Conservation (phyloP, 1,140 invertebrate species). For the Lepidurus couesii region DNA sequence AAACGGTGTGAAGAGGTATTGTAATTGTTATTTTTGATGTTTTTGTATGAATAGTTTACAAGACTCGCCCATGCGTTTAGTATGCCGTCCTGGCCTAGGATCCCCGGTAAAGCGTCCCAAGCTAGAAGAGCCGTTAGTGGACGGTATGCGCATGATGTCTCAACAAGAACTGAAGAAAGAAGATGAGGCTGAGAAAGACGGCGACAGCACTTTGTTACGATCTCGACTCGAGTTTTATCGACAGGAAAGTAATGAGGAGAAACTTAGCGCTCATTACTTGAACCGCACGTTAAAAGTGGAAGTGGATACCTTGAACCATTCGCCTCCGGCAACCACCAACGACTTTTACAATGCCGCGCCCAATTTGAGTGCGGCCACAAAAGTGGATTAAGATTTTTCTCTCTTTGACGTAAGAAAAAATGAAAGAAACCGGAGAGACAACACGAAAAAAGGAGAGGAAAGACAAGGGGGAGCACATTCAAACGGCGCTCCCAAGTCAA, state of each 20-base stretch:
- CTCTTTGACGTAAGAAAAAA: neutral
- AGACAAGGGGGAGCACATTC: too few relatives aligned
- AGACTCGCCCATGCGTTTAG: constrained; percentile 4
- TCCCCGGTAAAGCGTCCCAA: constrained; percentile 6
- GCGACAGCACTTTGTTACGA: constrained; percentile 15
- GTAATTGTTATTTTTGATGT: neutral
- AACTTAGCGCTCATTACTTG: constrained; percentile 19
- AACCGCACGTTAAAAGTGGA: constrained; percentile 21
- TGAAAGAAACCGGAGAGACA: too few relatives aligned
- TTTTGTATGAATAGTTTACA: neutral
- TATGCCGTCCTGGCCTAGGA: constrained; percentile 1
- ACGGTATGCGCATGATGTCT: neutral
- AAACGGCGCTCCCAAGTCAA: neutral
- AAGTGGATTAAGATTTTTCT: constrained; percentile 10
- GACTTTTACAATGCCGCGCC: constrained; percentile 16
- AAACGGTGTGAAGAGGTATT: neutral
- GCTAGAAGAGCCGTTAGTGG: neutral
- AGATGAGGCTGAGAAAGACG: constrained; percentile 1
- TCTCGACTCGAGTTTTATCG: constrained; percentile 18
- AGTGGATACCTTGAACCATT: constrained; percentile 15
- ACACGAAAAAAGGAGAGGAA: too few relatives aligned
- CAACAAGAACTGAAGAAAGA: constrained; percentile 1
- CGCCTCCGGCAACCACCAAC: constrained; percentile 12
- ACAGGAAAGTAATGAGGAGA: constrained; percentile 10
- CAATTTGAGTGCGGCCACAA: constrained; percentile 7